Evolutionary conservation across 2,113 vertebrate genomes (phyloP).

Genomic region (Fregetta grallaria): DNA sequence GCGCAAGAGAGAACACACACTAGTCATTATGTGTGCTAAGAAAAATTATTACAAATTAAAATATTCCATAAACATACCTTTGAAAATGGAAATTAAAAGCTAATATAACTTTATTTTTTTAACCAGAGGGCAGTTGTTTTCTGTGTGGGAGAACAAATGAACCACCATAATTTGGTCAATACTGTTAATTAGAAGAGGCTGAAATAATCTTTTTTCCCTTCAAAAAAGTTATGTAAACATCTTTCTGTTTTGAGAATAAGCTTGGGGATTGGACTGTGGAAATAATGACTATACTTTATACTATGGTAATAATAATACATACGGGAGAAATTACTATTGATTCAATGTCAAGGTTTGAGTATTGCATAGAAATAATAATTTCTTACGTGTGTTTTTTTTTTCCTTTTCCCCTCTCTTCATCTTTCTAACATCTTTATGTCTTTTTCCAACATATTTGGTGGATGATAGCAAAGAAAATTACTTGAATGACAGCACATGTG

Average conservation of each 20-base stretch:
- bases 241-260: not conserved
- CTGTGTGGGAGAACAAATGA: not conserved
- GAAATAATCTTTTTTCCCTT: not conserved
- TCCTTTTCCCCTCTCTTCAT: not conserved
- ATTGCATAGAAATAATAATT: not conserved
- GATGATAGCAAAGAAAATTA: not conserved
- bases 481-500: not conserved
- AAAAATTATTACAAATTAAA: not conserved
- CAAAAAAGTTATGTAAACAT: not conserved
- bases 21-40: not conserved
- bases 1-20: not conserved
- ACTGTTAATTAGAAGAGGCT: not conserved
- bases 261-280: not conserved
- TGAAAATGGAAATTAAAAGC: conserved; percentile 18
- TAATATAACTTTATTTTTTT: not conserved
- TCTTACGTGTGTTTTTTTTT: not conserved
- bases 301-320: not conserved
- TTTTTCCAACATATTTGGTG: not conserved
- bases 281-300: not conserved
- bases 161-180: not conserved
- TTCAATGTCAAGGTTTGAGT: not conserved
- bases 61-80: not conserved
- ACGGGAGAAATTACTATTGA: not conserved
- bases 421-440: not conserved
- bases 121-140: not conserved